Conservation (phyloP, 2,888 invertebrate genomes). For the Synanthedon andrenaeformis region DNA sequence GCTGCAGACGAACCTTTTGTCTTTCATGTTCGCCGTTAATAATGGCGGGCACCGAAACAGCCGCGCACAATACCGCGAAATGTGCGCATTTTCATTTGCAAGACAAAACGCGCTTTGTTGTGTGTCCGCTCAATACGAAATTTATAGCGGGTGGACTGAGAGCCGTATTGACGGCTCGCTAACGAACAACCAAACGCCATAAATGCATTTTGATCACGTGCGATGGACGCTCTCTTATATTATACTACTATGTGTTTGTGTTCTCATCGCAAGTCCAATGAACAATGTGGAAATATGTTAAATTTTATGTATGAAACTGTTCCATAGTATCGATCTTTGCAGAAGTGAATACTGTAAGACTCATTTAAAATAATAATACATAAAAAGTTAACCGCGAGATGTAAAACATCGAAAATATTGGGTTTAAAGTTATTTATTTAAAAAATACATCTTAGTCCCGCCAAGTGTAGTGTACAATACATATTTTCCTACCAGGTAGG, state of each 20-base stretch:
- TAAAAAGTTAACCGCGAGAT: too few species aligned
- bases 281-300: too few species aligned
- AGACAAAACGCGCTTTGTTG: slow-evolving; percentile 71
- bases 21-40: slow-evolving; percentile 71
- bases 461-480: too few species aligned
- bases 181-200: slow-evolving; percentile 57
- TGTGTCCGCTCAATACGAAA: slow-evolving; percentile 69
- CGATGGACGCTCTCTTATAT: neutral
- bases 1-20: slow-evolving; percentile 71
- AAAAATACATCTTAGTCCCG: too few species aligned
- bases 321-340: too few species aligned
- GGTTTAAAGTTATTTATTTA: too few species aligned
- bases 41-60: slow-evolving; percentile 70
- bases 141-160: slow-evolving; percentile 66
- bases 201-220: slow-evolving; percentile 59
- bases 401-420: too few species aligned
- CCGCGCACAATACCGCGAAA: slow-evolving; percentile 70
- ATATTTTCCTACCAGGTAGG: too few species aligned
- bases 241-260: neutral
- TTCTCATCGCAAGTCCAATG: too few species aligned
- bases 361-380: too few species aligned
- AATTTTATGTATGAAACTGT: too few species aligned
- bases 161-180: slow-evolving; percentile 61
- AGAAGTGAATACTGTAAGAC: too few species aligned
- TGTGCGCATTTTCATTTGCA: slow-evolving; percentile 72